Conservation (phyloP, 2,113 vertebrate genomes). For the Circaetus cinerascens region DNA sequence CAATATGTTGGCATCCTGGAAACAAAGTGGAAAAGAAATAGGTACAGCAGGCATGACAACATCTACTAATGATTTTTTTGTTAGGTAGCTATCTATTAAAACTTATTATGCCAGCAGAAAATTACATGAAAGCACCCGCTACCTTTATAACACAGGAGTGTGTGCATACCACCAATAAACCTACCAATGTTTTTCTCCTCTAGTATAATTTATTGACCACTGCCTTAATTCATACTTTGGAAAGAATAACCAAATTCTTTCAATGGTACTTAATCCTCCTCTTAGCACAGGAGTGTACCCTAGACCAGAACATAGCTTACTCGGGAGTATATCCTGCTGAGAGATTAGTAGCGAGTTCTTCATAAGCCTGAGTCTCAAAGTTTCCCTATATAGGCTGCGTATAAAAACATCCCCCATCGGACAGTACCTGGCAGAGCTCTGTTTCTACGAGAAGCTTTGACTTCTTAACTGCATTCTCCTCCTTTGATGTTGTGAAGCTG, state of each 20-base stretch:
- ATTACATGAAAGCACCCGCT: neutral
- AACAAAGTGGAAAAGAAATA: neutral
- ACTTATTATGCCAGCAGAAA: neutral
- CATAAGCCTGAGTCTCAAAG: neutral
- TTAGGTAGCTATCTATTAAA: neutral
- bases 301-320: conserved; percentile 27
- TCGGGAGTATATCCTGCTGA: neutral
- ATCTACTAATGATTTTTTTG: neutral
- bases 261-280: conserved; percentile 37
- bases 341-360: conserved; percentile 16
- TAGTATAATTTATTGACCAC: neutral
- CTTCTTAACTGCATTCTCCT: neutral
- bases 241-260: conserved; percentile 36
- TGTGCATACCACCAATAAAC: neutral
- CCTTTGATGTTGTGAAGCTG: conserved; percentile 23
- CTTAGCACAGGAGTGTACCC: neutral
- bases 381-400: neutral
- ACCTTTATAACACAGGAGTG: neutral
- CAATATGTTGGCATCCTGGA: accelerated
- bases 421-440: conserved; percentile 26
- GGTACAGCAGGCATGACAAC: neutral
- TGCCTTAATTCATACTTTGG: conserved; percentile 32
- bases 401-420: conserved; percentile 10
- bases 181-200: neutral
- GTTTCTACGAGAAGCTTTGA: neutral